phyloP scores from a whole-genome alignment of 2,888 invertebrate species.

The Hirudinaria manillensis region DNA sequence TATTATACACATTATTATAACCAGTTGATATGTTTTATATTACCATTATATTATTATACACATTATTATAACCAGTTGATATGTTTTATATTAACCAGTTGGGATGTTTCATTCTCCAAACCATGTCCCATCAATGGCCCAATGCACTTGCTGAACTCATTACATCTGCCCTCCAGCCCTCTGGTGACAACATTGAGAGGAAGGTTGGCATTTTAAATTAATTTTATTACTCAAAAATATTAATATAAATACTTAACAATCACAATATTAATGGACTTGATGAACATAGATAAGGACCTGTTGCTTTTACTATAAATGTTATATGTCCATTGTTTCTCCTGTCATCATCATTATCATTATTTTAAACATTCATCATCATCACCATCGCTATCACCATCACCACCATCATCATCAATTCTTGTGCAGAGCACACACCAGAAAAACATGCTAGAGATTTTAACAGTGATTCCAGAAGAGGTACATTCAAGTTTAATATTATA shows the following conservation, averaged over 20 bases:
- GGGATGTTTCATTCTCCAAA: conserved; percentile 74
- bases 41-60: too few species aligned
- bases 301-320: too few species aligned
- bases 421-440: background rate
- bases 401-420: background rate
- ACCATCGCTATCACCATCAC: background rate
- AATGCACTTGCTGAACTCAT: conserved; percentile 63
- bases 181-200: background rate
- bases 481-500: conserved; percentile 40
- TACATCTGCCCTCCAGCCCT: background rate
- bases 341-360: too few species aligned
- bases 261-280: too few species aligned
- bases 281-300: too few species aligned
- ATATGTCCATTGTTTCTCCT: too few species aligned
- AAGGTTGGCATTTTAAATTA: background rate
- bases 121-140: conserved; percentile 60
- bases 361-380: too few species aligned
- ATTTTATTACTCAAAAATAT: too few species aligned
- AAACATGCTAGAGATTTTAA: conserved; percentile 67
- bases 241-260: too few species aligned
- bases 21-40: too few species aligned
- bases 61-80: too few species aligned
- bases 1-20: too few species aligned
- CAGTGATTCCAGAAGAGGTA: conserved; percentile 82
- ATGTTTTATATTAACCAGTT: conserved; percentile 61